Percentiles rank a stretch among this genome's conserved stretches.
Evolutionary conservation across 2,113 vertebrate species (phyloP).

Genomic region (Forbesichthys agassizii): DNA sequence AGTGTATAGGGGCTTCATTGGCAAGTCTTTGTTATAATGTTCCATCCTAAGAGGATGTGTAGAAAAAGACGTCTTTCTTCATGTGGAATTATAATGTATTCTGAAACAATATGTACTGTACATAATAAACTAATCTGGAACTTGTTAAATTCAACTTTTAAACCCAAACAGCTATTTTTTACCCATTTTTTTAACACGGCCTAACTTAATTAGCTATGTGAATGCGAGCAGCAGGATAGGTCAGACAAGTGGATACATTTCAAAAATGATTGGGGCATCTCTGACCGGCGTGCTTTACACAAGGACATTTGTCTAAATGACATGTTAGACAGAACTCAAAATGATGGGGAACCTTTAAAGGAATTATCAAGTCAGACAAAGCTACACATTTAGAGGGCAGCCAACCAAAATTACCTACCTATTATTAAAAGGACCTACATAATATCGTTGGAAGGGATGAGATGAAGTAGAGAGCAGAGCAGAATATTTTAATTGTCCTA

Average conservation of each 20-base stretch:
- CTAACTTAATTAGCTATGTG: no score
- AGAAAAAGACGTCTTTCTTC: constrained; percentile 13
- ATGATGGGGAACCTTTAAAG: no score
- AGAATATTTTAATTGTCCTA: neutral
- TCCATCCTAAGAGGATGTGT: constrained; percentile 7
- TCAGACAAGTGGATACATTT: no score
- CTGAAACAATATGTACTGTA: constrained; percentile 13
- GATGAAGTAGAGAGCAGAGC: neutral
- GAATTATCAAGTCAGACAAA: neutral
- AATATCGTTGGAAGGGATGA: neutral
- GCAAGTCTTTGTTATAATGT: constrained; percentile 34
- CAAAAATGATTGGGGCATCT: no score
- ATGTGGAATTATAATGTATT: neutral
- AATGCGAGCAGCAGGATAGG: no score
- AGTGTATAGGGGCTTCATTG: constrained; percentile 22
- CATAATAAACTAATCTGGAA: constrained; percentile 8
- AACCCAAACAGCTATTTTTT: no score
- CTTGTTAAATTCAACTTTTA: neutral
- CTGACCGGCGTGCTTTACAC: no score
- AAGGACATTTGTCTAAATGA: no score
- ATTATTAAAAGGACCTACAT: neutral
- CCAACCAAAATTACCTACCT: neutral
- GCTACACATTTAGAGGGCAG: neutral
- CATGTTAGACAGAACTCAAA: no score
- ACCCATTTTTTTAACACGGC: no score